Evolutionary conservation across 2,888 invertebrate species (phyloP).

Genomic region (Portevinia maculata): DNA sequence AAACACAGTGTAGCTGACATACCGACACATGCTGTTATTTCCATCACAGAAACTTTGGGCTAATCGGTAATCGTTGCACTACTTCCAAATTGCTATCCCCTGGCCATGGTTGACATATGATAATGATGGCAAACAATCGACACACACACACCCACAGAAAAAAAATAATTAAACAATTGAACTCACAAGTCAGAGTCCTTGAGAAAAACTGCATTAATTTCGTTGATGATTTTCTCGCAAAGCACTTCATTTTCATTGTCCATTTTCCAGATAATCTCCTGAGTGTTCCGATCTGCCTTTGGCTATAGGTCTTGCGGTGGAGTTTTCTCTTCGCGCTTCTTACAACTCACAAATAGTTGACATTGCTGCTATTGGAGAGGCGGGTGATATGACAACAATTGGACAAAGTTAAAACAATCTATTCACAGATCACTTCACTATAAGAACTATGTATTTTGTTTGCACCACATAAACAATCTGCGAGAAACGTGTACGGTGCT

Average conservation of each 20-base stretch:
- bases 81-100: background rate
- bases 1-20: slow-evolving; percentile 33
- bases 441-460: too few species aligned
- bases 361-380: slow-evolving; percentile 15
- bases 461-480: slow-evolving; percentile 51
- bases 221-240: slow-evolving; percentile 91
- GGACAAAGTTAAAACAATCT: slow-evolving; percentile 23
- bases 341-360: background rate
- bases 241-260: slow-evolving; percentile 88
- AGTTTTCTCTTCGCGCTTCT: slow-evolving; percentile 36
- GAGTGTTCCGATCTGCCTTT: background rate
- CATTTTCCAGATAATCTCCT: slow-evolving; percentile 34
- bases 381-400: background rate
- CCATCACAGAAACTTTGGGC: slow-evolving; percentile 44
- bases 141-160: slow-evolving; percentile 2
- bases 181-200: slow-evolving; percentile 91
- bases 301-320: background rate
- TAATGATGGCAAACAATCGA: slow-evolving; percentile 27
- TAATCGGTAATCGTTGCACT: slow-evolving; percentile 18
- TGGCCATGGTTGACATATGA: slow-evolving; percentile 2
- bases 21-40: slow-evolving; percentile 10
- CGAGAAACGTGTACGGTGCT: slow-evolving; percentile 56
- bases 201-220: slow-evolving; percentile 89
- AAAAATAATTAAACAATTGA: slow-evolving; percentile 76
- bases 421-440: slow-evolving; percentile 12